Percentiles rank a stretch among this genome's conserved stretches.
Evolutionary conservation across 2,113 vertebrate genomes (phyloP).

Genomic region (Hystrix cristata): DNA sequence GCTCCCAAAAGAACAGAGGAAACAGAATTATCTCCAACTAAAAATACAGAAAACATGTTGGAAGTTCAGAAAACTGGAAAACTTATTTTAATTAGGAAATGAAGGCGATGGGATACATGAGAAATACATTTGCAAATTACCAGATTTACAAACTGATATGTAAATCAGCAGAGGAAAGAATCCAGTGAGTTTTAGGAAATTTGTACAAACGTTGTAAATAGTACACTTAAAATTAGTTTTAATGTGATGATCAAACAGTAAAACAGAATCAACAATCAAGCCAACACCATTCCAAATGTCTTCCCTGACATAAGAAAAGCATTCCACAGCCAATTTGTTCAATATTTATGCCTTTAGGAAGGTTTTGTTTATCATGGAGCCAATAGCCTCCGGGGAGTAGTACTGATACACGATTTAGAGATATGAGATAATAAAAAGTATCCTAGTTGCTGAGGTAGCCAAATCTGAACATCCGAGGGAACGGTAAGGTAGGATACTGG

Average conservation of each 20-base stretch:
- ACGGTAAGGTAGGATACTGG: slow-evolving; percentile 54
- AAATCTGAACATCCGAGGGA: slow-evolving; percentile 55
- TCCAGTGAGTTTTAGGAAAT: slow-evolving; percentile 34
- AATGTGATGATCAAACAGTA: slow-evolving; percentile 39
- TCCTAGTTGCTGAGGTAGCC: slow-evolving; percentile 13
- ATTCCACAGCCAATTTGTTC: slow-evolving; percentile 35
- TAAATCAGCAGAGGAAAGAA: slow-evolving; percentile 36
- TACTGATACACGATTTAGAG: not conserved
- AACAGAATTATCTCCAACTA: slow-evolving; percentile 12
- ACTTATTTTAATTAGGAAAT: slow-evolving; percentile 43
- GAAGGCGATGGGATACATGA: not conserved
- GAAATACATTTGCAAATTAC: slow-evolving; percentile 31
- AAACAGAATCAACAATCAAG: slow-evolving; percentile 50
- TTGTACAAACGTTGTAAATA: slow-evolving; percentile 36
- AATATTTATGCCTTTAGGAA: slow-evolving; percentile 60
- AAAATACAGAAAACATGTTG: not conserved
- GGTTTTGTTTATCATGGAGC: slow-evolving; percentile 51
- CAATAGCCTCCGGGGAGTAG: not conserved
- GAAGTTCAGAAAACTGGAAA: slow-evolving; percentile 65
- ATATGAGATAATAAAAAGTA: slow-evolving; percentile 9
- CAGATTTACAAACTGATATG: slow-evolving; percentile 16
- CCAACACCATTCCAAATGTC: slow-evolving; percentile 46
- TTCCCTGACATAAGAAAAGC: slow-evolving; percentile 8
- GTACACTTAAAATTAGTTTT: slow-evolving; percentile 58
- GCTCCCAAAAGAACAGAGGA: slow-evolving; percentile 29